These are phyloP conservation scores for Mycetomoellerius zeteki DNA, from an alignment of 1,140 invertebrate species.

Conservation along the genomic window DNA sequence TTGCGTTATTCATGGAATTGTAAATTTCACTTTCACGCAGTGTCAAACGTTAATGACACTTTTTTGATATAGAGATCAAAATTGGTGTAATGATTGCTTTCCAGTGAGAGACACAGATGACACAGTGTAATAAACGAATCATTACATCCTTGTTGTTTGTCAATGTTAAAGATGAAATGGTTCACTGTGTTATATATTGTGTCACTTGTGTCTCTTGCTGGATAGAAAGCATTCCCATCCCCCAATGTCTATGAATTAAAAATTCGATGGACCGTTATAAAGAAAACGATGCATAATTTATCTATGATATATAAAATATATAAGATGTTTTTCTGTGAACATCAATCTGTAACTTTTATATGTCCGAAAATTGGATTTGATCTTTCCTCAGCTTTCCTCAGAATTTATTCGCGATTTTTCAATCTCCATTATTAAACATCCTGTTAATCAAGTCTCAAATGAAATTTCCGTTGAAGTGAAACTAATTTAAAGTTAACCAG, in stretches of 20 bases:
- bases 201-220: too few relatives aligned
- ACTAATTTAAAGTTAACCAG: slow-evolving; percentile 45
- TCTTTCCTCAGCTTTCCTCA: background rate
- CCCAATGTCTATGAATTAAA: background rate
- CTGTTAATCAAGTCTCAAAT: slow-evolving; percentile 21
- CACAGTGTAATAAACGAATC: too few relatives aligned
- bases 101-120: too few relatives aligned
- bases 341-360: background rate
- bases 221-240: too few relatives aligned
- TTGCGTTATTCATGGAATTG: background rate
- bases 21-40: background rate
- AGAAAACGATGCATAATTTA: background rate
- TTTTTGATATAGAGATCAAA: background rate
- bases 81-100: background rate
- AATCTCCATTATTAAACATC: slow-evolving; percentile 40
- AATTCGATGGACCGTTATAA: background rate
- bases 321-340: background rate
- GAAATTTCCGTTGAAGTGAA: slow-evolving; percentile 42
- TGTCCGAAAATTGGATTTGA: background rate
- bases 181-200: too few relatives aligned
- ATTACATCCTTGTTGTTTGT: too few relatives aligned
- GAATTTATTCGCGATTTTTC: slow-evolving; percentile 13
- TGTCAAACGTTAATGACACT: background rate
- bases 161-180: too few relatives aligned
- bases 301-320: background rate